Percentiles rank a stretch among this genome's conserved stretches.
Conservation (phyloP, 2,888 invertebrate species). For the Hirtodrosophila duncani region DNA sequence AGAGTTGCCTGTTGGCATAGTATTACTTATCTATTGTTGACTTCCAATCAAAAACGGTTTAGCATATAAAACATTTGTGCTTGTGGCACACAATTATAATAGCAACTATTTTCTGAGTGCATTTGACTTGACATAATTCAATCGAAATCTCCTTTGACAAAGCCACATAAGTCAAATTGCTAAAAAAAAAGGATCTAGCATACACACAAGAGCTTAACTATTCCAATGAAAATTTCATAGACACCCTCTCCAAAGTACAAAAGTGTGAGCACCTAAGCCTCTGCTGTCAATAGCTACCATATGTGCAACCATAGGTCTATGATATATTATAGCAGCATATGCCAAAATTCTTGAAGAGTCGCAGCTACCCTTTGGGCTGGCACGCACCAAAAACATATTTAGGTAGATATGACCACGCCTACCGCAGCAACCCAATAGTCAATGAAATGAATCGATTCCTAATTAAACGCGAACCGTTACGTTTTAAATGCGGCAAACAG, state of each 20-base stretch:
- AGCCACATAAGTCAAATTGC: constrained; percentile 1
- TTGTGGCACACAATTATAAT: too few relatives aligned
- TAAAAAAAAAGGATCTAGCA: too few relatives aligned
- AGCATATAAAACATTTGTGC: too few relatives aligned
- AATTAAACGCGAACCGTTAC: constrained; percentile 49
- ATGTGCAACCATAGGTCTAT: constrained; percentile 32
- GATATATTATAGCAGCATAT: constrained; percentile 50
- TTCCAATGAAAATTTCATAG: too few relatives aligned
- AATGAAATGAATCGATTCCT: constrained; percentile 53
- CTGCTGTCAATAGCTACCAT: constrained; percentile 22
- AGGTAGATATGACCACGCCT: constrained; percentile 30
- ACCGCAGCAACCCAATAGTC: constrained; percentile 8
- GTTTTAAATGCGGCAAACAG: too few relatives aligned
- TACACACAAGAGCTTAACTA: neutral
- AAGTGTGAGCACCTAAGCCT: constrained; percentile 1
- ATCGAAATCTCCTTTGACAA: too few relatives aligned
- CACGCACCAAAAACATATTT: constrained; percentile 25
- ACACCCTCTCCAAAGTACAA: neutral
- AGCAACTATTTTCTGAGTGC: too few relatives aligned
- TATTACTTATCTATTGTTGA: neutral
- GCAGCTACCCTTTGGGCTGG: constrained; percentile 12
- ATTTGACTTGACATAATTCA: too few relatives aligned
- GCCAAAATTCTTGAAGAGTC: constrained; percentile 42
- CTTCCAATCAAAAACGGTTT: neutral
- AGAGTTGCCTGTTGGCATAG: too few relatives aligned